phyloP scores from a whole-genome alignment of 2,888 invertebrate species.

The Tromatobia lineatoria region DNA sequence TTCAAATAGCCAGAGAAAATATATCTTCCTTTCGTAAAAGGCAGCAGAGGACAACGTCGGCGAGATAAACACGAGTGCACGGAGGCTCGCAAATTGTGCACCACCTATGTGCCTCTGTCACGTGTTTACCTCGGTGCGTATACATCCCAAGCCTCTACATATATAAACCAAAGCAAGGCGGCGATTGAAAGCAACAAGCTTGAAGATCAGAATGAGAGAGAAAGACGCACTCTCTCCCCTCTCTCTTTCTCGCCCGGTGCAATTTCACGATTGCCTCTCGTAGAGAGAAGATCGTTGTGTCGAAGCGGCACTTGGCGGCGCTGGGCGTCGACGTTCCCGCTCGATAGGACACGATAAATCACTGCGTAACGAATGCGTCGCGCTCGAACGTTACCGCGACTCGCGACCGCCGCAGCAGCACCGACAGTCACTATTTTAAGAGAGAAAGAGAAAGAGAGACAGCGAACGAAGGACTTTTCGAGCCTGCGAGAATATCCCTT shows the following conservation, averaged over 20 bases:
- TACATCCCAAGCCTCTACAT: not conserved
- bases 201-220: not conserved
- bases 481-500: constrained; percentile 21
- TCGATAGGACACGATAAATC: constrained; percentile 67
- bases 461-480: constrained; percentile 1
- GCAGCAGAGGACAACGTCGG: constrained; percentile 32
- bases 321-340: constrained; percentile 59
- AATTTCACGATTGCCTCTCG: constrained; percentile 58
- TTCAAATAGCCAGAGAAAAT: not conserved
- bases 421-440: constrained; percentile 33
- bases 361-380: constrained; percentile 69
- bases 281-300: constrained; percentile 23
- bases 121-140: constrained; percentile 1
- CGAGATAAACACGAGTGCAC: constrained; percentile 35
- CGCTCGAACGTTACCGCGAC: constrained; percentile 67
- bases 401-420: constrained; percentile 31
- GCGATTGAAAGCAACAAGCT: constrained; percentile 49
- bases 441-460: not conserved
- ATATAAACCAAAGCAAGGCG: constrained; percentile 16
- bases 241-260: constrained; percentile 6
- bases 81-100: constrained; percentile 13
- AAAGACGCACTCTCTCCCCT: not conserved
- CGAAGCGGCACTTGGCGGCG: constrained; percentile 32
- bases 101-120: constrained; percentile 16
- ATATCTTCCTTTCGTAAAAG: constrained; percentile 32